Evolutionary conservation across 2,888 invertebrate genomes (phyloP).

Genomic region (Byasa hedistus): DNA sequence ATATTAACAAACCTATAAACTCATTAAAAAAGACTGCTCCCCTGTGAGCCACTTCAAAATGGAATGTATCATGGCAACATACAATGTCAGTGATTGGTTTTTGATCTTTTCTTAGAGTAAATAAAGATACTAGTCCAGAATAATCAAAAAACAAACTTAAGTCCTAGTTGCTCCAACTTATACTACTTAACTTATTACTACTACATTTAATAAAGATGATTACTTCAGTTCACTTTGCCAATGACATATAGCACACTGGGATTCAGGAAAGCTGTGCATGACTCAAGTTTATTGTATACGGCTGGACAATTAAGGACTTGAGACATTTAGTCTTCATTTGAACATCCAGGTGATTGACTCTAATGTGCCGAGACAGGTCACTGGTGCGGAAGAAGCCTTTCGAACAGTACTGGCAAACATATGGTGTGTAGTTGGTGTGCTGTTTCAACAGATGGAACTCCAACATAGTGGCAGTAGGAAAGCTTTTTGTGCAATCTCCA

Average conservation of each 20-base stretch:
- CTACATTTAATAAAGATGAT: neutral
- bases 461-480: slow-evolving; percentile 67
- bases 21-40: neutral
- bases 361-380: slow-evolving; percentile 66
- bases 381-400: slow-evolving; percentile 67
- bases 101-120: neutral
- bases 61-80: neutral
- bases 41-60: too few species aligned
- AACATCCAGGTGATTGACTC: slow-evolving; percentile 59
- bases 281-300: slow-evolving; percentile 13
- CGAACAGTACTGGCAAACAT: slow-evolving; percentile 65
- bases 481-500: slow-evolving; percentile 63
- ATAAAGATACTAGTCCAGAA: neutral
- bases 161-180: neutral
- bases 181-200: too few species aligned
- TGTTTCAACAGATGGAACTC: slow-evolving; percentile 71
- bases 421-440: slow-evolving; percentile 70
- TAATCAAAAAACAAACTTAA: neutral
- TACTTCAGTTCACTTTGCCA: neutral
- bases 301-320: slow-evolving; percentile 19
- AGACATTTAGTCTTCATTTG: slow-evolving; percentile 38
- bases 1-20: neutral
- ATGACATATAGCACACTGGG: neutral
- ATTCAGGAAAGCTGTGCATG: neutral
- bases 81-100: neutral